phyloP scores from a whole-genome alignment of 2,113 vertebrate species.

The Perca fluviatilis region DNA sequence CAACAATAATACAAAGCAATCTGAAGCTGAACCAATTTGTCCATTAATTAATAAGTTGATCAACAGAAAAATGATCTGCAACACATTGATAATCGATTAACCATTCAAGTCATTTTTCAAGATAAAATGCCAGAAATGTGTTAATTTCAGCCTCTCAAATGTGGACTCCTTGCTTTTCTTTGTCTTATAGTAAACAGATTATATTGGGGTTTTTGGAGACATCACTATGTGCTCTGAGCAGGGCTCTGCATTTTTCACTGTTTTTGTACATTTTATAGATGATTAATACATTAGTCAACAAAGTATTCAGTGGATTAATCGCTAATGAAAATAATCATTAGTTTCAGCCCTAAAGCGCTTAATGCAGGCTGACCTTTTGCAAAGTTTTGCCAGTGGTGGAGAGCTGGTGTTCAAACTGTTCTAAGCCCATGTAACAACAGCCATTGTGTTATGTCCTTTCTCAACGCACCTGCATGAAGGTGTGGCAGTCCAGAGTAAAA shows the following conservation, averaged over 20 bases:
- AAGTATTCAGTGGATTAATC: background rate
- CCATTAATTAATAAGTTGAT: background rate
- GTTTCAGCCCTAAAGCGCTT: background rate
- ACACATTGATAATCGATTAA: background rate
- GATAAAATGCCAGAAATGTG: background rate
- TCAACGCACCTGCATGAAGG: conserved; percentile 91
- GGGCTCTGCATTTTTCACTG: background rate
- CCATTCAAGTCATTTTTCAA: background rate
- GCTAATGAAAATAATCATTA: background rate
- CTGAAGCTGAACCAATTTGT: background rate
- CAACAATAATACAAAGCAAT: background rate
- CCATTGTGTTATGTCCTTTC: background rate
- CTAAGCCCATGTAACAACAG: background rate
- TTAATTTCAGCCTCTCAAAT: background rate
- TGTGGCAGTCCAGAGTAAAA: conserved; percentile 92
- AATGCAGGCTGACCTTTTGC: background rate
- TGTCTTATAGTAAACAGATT: background rate
- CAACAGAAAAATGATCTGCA: background rate
- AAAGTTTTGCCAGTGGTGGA: background rate
- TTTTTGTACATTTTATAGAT: background rate
- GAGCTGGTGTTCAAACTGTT: background rate
- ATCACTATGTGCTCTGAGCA: background rate
- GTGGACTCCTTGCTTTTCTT: background rate
- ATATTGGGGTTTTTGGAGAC: background rate
- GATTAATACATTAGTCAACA: background rate